Base-by-base conservation (phyloP, 2,797 vertebrate genomes). In the Peromyscus eremicus region DNA sequence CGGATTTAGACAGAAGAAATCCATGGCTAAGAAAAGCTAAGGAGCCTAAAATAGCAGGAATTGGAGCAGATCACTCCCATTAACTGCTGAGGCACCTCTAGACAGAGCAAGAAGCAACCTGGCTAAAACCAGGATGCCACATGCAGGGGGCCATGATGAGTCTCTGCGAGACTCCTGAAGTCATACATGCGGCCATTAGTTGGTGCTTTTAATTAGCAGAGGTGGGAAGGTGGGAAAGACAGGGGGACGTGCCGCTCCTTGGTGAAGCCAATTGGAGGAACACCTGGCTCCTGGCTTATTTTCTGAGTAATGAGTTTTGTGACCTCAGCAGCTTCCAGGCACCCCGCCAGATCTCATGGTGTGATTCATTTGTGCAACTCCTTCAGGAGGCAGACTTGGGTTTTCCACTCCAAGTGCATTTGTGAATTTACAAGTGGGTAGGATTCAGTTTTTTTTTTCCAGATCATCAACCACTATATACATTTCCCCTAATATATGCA, bases 1-100 rank as follows among this genome's bases (percentile, higher is more conserved):
- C 97, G 97, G 97, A 98, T 98, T 98, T 98, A 97, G 97, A 97
- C 94, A 97, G 97, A 97, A 98, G 97, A 97, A 97, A 97, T 97
- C 94, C 97, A 97, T 32, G 79, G 96, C 97, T 98, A 98, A 98
- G 98, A 98, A 98, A 98, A 98, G 95, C 97, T 13, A 77, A 95
- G 97, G 81, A 71, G 96, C 97, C 95, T 76, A 97, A 98, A 98
- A 98, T 98, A 98, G 97, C 95, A 93, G 94, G 96, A 97, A 97
- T 87, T 97, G 97, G 97, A 98, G 97, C 96, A 97, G 87, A 95
- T 97, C 95, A 89, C 84, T 96, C 94, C 93, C 96, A 98, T 98
- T 97, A 98, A 97, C 97, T 96, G 94, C 89, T 46, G 96, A 95
- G 94, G 96, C 95, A 97, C 95, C 94, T 96, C 91, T 60, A 97